Percentiles rank a stretch among this genome's conserved stretches.
Conservation (phyloP, 1,140 invertebrate species). For the Paralvinella palmiformis region DNA sequence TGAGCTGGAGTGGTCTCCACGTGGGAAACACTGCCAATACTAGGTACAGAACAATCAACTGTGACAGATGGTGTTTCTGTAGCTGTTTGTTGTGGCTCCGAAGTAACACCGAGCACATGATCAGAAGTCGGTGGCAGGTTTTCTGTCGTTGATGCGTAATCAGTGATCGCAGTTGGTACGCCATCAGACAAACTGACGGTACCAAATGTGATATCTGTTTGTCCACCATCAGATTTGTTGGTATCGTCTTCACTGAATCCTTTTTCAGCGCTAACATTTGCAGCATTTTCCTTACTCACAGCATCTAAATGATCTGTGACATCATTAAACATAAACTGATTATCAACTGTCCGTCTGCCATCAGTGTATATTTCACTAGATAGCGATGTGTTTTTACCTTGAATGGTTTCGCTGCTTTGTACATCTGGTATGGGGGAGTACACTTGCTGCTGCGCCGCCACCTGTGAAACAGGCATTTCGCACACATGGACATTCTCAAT, state of each 20-base stretch:
- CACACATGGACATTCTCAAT: not conserved
- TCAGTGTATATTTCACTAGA: not conserved
- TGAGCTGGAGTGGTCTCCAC: too few species aligned
- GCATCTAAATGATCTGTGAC: not conserved
- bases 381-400: not conserved
- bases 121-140: too few species aligned
- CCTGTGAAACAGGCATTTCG: not conserved
- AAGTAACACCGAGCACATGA: too few species aligned
- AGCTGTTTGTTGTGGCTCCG: too few species aligned
- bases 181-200: not conserved
- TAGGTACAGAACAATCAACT: too few species aligned
- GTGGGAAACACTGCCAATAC: too few species aligned
- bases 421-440: not conserved
- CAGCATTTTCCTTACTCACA: not conserved
- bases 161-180: not conserved
- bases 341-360: not conserved
- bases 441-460: not conserved
- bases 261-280: not conserved
- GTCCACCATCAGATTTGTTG: conserved; percentile 3
- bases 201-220: not conserved
- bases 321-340: not conserved
- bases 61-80: too few species aligned
- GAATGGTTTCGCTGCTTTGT: not conserved
- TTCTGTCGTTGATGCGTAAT: too few species aligned
- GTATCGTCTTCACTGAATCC: not conserved